These are phyloP conservation scores for Cataglyphis cursor DNA, from an alignment of 2,888 invertebrate genomes.

Conservation along the genomic window DNA sequence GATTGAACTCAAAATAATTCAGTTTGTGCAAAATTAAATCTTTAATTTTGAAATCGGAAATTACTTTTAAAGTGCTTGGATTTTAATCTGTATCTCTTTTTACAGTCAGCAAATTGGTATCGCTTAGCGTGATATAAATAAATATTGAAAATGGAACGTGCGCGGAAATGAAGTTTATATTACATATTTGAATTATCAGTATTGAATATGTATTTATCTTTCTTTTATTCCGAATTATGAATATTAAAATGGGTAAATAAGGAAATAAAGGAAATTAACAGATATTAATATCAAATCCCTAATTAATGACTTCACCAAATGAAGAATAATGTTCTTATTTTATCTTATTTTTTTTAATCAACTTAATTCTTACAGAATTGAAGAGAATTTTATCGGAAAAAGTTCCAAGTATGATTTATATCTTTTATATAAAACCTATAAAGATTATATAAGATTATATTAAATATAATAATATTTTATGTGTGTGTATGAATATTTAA, in stretches of 20 bases:
- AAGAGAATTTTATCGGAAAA: not conserved
- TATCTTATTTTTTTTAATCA: not conserved
- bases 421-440: not conserved
- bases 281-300: not conserved
- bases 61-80: not conserved
- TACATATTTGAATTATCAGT: not conserved
- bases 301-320: slow-evolving; percentile 14
- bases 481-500: not conserved
- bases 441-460: not conserved
- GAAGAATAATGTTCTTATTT: not conserved
- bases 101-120: not conserved
- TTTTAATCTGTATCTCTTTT: slow-evolving; percentile 6
- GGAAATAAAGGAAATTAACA: not conserved
- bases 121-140: not conserved
- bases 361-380: not conserved
- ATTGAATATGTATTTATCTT: not conserved
- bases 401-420: not conserved
- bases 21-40: not conserved
- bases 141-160: not conserved
- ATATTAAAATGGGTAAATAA: slow-evolving; percentile 11
- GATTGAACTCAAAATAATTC: not conserved
- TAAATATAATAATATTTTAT: not conserved
- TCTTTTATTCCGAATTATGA: not conserved
- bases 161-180: slow-evolving; percentile 2
- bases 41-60: not conserved